Conservation (phyloP, 2,113 vertebrate genomes). For the Salvelinus fontinalis region DNA sequence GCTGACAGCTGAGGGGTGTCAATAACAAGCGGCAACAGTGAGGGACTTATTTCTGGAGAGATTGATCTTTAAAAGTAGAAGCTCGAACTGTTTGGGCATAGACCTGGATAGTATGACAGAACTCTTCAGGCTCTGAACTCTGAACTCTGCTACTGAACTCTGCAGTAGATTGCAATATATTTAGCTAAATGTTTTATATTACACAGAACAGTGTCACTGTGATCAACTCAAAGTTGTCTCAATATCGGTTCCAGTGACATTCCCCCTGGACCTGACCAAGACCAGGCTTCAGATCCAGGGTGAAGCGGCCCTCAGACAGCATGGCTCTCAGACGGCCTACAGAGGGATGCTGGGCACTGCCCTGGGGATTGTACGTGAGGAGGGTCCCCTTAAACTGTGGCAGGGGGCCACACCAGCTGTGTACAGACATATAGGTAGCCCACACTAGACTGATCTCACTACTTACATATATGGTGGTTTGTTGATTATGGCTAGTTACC, state of each 20-base stretch:
- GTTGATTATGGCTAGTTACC: background rate
- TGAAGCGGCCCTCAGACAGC: constrained; percentile 63
- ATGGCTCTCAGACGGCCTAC: constrained; percentile 50
- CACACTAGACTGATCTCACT: background rate
- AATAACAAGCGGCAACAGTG: too few species aligned
- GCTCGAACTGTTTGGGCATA: too few species aligned
- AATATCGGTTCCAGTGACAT: constrained; percentile 72
- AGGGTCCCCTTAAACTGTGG: constrained; percentile 82
- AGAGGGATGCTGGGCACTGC: constrained; percentile 80
- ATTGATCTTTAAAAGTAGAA: too few species aligned
- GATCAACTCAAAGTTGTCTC: too few species aligned
- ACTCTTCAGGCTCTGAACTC: too few species aligned
- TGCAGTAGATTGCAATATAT: too few species aligned
- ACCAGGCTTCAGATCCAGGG: constrained; percentile 87
- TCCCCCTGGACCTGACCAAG: constrained; percentile 85
- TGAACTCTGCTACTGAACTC: too few species aligned
- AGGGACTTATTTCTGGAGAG: too few species aligned
- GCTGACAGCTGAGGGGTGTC: too few species aligned
- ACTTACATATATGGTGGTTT: background rate
- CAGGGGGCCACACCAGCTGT: constrained; percentile 82
- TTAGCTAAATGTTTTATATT: too few species aligned
- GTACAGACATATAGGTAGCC: constrained; percentile 84
- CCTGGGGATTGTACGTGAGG: constrained; percentile 76
- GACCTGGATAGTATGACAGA: too few species aligned
- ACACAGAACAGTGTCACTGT: background rate